Base-by-base conservation (phyloP, 2,888 invertebrate genomes). In the Callyntrura sp. region DNA sequence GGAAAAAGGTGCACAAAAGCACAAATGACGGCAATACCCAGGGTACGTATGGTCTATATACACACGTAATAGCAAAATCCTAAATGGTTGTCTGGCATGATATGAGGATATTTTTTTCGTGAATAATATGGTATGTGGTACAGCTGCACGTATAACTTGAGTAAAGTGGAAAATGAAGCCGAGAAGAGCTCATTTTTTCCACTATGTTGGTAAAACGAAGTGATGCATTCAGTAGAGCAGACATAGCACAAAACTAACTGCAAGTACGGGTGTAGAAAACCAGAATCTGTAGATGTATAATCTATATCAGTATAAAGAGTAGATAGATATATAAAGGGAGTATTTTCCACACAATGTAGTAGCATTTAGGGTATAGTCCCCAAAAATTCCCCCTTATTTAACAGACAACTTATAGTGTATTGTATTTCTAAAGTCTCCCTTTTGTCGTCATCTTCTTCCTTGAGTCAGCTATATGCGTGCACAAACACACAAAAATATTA, bases 371-470 rank as follows among this genome's bases (percentile, higher is more conserved):
- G 23, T 76, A 68, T 35, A 20, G 35, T 68, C 68, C 68, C 43
- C 28, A 68, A 65, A 28, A 43, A 17, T 35, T 68, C 43, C 68
- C 60, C 60, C 60, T 68, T 35, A 35, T 68, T 68, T 20, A 35
- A 23, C 28, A 28, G 20, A 11, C 1, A 65, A 12, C 11, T 0
- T 65, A 25, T 11, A 23, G 11, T 28, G 25, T 45, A 62, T 76
- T 85, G 60, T 78, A 51, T 78, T 51, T 84, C 76, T 62, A 83
- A 88, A 88, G 81, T 83, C 83, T 88, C 88, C 68, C 88, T 83
- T 70, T 84, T 73, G 88, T 88, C 88, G 88, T 88, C 88, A 88
- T 88, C 88, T 62, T 65, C 51, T 85, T 76, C 78, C 65, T 78
- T 78, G 78, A 78, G 65, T 85, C 78, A 85, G 35, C 25, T 51